Conservation (phyloP, 2,888 invertebrate genomes). For the Phlogophora meticulosa region DNA sequence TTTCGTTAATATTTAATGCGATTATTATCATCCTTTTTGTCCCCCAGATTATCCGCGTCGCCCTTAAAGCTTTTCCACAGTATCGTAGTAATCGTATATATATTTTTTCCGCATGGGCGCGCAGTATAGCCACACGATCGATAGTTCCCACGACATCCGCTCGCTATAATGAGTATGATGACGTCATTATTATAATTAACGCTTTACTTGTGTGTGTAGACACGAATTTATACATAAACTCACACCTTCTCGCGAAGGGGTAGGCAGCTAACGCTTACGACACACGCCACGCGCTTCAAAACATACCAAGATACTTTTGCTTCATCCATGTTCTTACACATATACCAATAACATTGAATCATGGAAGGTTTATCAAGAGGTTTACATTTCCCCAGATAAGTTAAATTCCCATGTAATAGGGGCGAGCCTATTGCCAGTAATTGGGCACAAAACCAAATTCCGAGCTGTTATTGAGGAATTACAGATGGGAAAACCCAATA, state of each 20-base stretch:
- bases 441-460: too few species aligned
- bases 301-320: not conserved
- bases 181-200: constrained; percentile 73
- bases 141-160: constrained; percentile 75
- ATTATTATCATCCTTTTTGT: too few species aligned
- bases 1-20: too few species aligned
- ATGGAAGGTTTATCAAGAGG: too few species aligned
- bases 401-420: too few species aligned
- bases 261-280: not conserved
- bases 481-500: too few species aligned
- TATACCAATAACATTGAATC: too few species aligned
- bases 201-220: constrained; percentile 28
- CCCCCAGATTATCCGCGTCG: constrained; percentile 30
- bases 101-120: constrained; percentile 76
- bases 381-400: too few species aligned
- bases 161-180: constrained; percentile 66
- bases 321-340: not conserved
- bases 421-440: too few species aligned
- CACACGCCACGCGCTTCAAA: not conserved
- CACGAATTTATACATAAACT: constrained; percentile 20
- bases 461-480: too few species aligned
- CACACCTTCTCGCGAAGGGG: constrained; percentile 17
- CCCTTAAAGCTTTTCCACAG: constrained; percentile 43
- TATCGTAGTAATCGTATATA: constrained; percentile 60
- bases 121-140: constrained; percentile 73